Conservation (phyloP, 2,888 invertebrate species). For the Eupithecia insigniata region DNA sequence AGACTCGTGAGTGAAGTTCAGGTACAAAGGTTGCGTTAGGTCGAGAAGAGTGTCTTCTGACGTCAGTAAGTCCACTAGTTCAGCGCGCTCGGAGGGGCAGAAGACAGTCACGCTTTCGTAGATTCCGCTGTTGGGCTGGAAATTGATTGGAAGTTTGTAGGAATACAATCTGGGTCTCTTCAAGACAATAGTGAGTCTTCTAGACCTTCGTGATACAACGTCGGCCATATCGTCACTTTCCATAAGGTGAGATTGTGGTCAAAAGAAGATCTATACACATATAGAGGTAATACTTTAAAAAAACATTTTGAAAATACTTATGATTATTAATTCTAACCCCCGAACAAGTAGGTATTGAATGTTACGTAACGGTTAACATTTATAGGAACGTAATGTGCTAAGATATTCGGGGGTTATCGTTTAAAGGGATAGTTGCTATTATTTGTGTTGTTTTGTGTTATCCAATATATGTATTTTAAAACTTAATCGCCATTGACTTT, state of each 20-base stretch:
- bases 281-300: too few relatives aligned
- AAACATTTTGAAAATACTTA: neutral
- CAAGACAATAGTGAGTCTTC: too few relatives aligned
- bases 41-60: slow-evolving; percentile 91
- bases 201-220: too few relatives aligned
- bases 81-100: slow-evolving; percentile 90
- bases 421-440: neutral
- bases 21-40: slow-evolving; percentile 91
- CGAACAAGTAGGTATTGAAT: too few relatives aligned
- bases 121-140: slow-evolving; percentile 90
- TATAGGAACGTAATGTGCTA: too few relatives aligned
- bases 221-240: too few relatives aligned
- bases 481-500: neutral
- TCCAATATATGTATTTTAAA: neutral
- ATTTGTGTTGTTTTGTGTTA: neutral
- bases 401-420: too few relatives aligned
- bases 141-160: slow-evolving; percentile 40
- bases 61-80: slow-evolving; percentile 88
- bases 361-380: too few relatives aligned
- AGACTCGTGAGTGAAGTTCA: slow-evolving; percentile 93
- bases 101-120: slow-evolving; percentile 94
- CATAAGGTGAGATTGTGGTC: too few relatives aligned
- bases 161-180: too few relatives aligned
- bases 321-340: too few relatives aligned
- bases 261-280: too few relatives aligned